phyloP scores from a whole-genome alignment of 2,113 vertebrate species.

The Laticauda laticaudata region DNA sequence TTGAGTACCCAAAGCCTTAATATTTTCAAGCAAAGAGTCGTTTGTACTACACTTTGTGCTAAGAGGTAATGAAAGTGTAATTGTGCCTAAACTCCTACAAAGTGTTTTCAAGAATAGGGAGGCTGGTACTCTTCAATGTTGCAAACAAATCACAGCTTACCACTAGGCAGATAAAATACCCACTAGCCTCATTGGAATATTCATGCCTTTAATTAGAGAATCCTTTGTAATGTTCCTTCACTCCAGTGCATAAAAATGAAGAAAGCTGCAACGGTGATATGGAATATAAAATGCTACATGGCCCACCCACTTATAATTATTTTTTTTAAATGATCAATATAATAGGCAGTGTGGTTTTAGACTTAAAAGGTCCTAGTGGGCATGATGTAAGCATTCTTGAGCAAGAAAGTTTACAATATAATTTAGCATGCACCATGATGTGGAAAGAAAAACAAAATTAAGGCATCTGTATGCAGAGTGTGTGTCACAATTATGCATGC shows the following conservation, averaged over 20 bases:
- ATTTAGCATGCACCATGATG: not conserved
- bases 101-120: conserved; percentile 45
- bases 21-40: conserved; percentile 42
- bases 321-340: not conserved
- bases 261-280: not conserved
- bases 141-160: conserved; percentile 38
- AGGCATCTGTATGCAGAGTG: not conserved
- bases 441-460: conserved; percentile 14
- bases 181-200: conserved; percentile 44
- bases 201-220: conserved; percentile 46
- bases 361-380: not conserved
- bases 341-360: not conserved
- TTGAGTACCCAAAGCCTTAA: not conserved
- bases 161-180: conserved; percentile 46
- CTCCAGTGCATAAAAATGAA: conserved; percentile 27
- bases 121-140: conserved; percentile 37
- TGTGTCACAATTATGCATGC: not conserved
- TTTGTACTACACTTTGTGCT: conserved; percentile 45
- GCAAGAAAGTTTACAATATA: not conserved
- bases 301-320: not conserved
- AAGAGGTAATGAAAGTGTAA: conserved; percentile 48
- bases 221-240: conserved; percentile 5
- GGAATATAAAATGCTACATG: conserved; percentile 27
- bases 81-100: conserved; percentile 48
- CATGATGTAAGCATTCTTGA: not conserved